Evolutionary conservation across 2,797 vertebrate genomes (phyloP).

Genomic region (Enteromius paludinosus): DNA sequence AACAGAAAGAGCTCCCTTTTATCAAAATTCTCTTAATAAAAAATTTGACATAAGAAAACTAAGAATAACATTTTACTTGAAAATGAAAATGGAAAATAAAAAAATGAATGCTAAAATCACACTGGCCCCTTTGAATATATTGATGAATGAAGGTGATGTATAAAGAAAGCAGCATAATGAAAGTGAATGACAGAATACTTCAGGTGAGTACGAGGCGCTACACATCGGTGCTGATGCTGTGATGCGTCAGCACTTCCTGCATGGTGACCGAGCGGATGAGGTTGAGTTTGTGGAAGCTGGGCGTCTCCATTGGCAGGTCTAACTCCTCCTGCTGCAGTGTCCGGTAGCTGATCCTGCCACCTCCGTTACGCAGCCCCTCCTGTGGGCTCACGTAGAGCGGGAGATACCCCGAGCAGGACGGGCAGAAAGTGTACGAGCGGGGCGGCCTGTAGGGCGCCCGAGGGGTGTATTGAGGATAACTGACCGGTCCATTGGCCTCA

Average conservation of each 20-base stretch:
- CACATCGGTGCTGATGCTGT: slow-evolving; percentile 93
- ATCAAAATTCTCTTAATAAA: too few species aligned
- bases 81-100: not conserved
- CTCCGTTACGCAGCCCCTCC: slow-evolving; percentile 84
- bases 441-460: slow-evolving; percentile 75
- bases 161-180: not conserved
- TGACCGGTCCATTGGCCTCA: slow-evolving; percentile 83
- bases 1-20: too few species aligned
- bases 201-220: slow-evolving; percentile 61
- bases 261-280: slow-evolving; percentile 88
- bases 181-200: not conserved
- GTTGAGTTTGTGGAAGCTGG: slow-evolving; percentile 84
- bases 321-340: slow-evolving; percentile 87
- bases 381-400: slow-evolving; percentile 89
- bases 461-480: slow-evolving; percentile 77
- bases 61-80: not conserved
- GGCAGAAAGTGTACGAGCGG: slow-evolving; percentile 83
- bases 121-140: not conserved
- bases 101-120: not conserved
- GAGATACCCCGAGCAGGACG: slow-evolving; percentile 83
- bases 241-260: slow-evolving; percentile 88
- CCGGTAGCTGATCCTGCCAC: slow-evolving; percentile 83
- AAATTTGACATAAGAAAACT: not conserved
- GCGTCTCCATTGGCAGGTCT: slow-evolving; percentile 77
- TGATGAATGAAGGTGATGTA: not conserved